Percentiles rank a stretch among this genome's conserved stretches.
Conservation (phyloP, 2,888 invertebrate species). For the Nipponacmea schrenckii region DNA sequence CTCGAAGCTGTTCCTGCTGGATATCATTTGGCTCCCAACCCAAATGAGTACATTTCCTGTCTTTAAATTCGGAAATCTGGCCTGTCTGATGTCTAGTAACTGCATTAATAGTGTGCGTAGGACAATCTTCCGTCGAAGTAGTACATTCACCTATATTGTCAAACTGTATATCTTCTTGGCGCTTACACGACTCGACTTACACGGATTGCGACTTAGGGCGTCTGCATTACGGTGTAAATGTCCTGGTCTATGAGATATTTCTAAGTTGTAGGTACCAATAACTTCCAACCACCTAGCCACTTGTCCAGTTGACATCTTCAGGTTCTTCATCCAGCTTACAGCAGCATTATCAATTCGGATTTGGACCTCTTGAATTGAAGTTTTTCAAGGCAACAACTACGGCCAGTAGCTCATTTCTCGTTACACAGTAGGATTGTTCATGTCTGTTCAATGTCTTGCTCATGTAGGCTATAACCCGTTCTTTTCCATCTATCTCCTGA, state of each 20-base stretch:
- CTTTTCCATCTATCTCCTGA: not conserved
- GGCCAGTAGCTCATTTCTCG: slow-evolving; percentile 13
- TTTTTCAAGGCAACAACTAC: slow-evolving; percentile 11
- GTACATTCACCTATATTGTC: no score
- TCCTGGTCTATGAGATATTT: slow-evolving; percentile 5
- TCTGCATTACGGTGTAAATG: slow-evolving; percentile 1
- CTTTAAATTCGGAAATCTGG: no score
- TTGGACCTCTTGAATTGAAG: slow-evolving; percentile 9
- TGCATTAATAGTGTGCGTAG: no score
- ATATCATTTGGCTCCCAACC: no score
- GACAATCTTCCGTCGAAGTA: no score
- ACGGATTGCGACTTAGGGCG: not conserved
- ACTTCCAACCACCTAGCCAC: slow-evolving; percentile 13
- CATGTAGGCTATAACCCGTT: slow-evolving; percentile 12
- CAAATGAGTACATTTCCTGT: no score
- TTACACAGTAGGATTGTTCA: slow-evolving; percentile 13
- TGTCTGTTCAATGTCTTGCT: slow-evolving; percentile 6
- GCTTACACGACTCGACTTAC: slow-evolving; percentile 3
- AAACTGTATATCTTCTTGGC: not conserved
- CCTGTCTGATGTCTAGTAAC: no score
- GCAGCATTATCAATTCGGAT: slow-evolving; percentile 13
- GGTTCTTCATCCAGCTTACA: slow-evolving; percentile 14
- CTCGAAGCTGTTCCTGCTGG: no score
- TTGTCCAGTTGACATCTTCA: slow-evolving; percentile 6
- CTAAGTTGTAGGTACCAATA: slow-evolving; percentile 12